Evolutionary conservation across 2,888 invertebrate species (phyloP).

Genomic region (Parnassius mnemosyne): DNA sequence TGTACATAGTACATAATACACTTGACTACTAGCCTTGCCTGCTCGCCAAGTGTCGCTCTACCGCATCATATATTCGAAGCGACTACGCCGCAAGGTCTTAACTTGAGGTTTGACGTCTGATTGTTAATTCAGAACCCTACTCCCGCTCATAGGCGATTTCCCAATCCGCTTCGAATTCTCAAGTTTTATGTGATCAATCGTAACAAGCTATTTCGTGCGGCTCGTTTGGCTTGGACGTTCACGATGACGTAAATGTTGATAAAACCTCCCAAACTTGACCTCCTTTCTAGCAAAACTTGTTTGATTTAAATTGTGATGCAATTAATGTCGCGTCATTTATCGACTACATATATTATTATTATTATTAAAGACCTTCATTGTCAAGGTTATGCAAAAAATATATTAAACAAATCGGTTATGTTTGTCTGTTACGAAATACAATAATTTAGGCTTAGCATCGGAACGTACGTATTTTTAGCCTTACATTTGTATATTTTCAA

Average conservation of each 20-base stretch:
- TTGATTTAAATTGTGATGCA: conserved; percentile 55
- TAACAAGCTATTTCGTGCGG: conserved; percentile 6
- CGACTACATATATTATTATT: conserved; percentile 20
- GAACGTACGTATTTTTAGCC: too few relatives aligned
- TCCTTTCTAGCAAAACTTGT: conserved; percentile 56
- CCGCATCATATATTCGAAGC: conserved; percentile 54
- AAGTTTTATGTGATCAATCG: conserved; percentile 9
- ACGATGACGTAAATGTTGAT: conserved; percentile 16
- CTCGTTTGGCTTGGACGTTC: conserved; percentile 4
- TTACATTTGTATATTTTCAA: too few relatives aligned
- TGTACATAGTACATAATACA: conserved; percentile 33
- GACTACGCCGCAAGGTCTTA: conserved; percentile 51
- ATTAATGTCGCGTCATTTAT: conserved; percentile 48
- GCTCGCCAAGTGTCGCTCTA: conserved; percentile 46
- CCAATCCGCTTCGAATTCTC: conserved; percentile 26
- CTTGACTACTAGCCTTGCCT: conserved; percentile 58
- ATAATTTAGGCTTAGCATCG: too few relatives aligned
- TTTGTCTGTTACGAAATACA: neutral
- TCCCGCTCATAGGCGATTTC: conserved; percentile 33
- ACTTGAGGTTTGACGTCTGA: conserved; percentile 47
- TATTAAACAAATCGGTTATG: too few relatives aligned
- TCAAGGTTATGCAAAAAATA: conserved; percentile 2
- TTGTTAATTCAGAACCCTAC: conserved; percentile 52
- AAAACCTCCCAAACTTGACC: conserved; percentile 65
- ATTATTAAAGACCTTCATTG: conserved; percentile 9